phyloP scores from a whole-genome alignment of 2,113 vertebrate genomes.

The Cervus canadensis region DNA sequence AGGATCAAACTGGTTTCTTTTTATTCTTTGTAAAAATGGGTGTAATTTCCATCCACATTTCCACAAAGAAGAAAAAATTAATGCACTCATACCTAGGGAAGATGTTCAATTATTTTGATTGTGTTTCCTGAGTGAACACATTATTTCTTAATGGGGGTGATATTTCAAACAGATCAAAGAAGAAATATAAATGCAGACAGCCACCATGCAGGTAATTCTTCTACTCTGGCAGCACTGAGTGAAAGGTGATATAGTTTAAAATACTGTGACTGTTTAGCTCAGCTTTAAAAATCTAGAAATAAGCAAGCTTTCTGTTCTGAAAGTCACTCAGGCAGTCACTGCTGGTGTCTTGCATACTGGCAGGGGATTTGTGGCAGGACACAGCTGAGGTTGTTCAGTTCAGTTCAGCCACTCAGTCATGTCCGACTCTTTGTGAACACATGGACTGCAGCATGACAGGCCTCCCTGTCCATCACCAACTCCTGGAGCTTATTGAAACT shows the following conservation, averaged over 20 bases:
- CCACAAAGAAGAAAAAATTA: slow-evolving; percentile 41
- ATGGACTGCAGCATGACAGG: neutral
- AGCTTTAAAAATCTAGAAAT: slow-evolving; percentile 12
- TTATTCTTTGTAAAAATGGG: neutral
- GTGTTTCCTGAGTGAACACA: slow-evolving; percentile 33
- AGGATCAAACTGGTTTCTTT: slow-evolving; percentile 23
- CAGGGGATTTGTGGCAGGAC: neutral
- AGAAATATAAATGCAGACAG: neutral
- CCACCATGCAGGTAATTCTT: neutral
- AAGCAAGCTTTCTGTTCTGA: neutral
- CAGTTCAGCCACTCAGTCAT: neutral
- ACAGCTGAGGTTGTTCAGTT: neutral
- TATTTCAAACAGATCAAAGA: slow-evolving; percentile 28
- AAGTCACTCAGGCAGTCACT: neutral
- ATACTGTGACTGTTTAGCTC: slow-evolving; percentile 4
- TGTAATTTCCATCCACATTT: slow-evolving; percentile 32
- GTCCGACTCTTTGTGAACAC: neutral
- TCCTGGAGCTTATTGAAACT: neutral
- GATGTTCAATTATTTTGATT: slow-evolving; percentile 51
- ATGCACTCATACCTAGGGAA: neutral
- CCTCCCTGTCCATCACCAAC: neutral
- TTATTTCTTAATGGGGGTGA: slow-evolving; percentile 48
- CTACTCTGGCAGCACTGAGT: neutral
- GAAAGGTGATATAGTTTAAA: neutral
- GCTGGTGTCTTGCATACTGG: neutral